A percentile compares a stretch with the other conserved stretches of the same genome.
Conservation (phyloP, 1,140 invertebrate genomes). For the Drosophila albomicans region DNA sequence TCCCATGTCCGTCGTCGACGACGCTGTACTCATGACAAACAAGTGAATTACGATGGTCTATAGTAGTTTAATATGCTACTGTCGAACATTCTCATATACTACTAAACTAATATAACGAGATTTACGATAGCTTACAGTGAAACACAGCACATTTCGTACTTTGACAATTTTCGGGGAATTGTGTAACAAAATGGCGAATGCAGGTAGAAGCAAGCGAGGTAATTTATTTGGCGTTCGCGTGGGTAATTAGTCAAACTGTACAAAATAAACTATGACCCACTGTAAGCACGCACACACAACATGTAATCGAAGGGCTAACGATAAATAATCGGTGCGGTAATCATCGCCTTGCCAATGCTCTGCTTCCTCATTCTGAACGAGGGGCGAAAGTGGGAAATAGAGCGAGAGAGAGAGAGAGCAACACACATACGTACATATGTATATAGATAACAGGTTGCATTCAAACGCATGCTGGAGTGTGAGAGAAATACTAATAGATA, state of each 20-base stretch:
- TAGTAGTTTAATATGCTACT: slow-evolving; percentile 40
- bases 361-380: slow-evolving; percentile 26
- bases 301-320: slow-evolving; percentile 32
- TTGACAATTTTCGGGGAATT: neutral
- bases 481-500: slow-evolving; percentile 12
- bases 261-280: slow-evolving; percentile 2
- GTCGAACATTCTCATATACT: slow-evolving; percentile 13
- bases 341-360: slow-evolving; percentile 33
- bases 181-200: neutral
- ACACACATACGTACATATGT: too few species aligned
- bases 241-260: neutral
- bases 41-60: slow-evolving; percentile 39
- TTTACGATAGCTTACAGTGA: slow-evolving; percentile 7
- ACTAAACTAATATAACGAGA: neutral
- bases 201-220: slow-evolving; percentile 4
- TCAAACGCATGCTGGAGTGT: slow-evolving; percentile 12
- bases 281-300: slow-evolving; percentile 1
- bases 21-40: slow-evolving; percentile 37
- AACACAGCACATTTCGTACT: neutral
- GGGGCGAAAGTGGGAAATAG: slow-evolving; percentile 33
- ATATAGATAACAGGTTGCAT: slow-evolving; percentile 2
- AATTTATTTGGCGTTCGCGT: neutral
- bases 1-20: slow-evolving; percentile 38
- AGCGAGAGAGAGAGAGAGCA: slow-evolving; percentile 8
- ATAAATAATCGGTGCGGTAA: slow-evolving; percentile 47